Percentiles rank a stretch among this genome's conserved stretches.
phyloP scores from a whole-genome alignment of 2,888 invertebrate species.

The Dinocampus coccinellae region DNA sequence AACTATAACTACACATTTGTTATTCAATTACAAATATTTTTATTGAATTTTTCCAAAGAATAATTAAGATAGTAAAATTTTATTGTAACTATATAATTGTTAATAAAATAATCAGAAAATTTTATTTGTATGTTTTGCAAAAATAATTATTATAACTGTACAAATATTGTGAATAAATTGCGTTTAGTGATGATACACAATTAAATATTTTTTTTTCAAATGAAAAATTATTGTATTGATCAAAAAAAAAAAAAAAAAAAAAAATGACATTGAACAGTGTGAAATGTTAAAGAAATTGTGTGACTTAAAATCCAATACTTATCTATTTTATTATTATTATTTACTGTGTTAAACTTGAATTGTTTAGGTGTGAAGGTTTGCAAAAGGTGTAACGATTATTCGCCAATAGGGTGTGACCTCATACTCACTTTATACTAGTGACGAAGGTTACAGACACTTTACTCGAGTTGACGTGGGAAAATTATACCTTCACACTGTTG shows the following conservation, averaged over 20 bases:
- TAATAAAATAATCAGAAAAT: not conserved
- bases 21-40: too few relatives aligned
- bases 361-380: conserved; percentile 22
- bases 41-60: not conserved
- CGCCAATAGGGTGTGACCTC: conserved; percentile 41
- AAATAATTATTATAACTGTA: not conserved
- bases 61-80: not conserved
- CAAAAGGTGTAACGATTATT: conserved; percentile 14
- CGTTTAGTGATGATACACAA: not conserved
- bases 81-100: not conserved
- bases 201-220: not conserved
- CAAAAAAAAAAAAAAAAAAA: not conserved
- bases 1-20: too few relatives aligned
- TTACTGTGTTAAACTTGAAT: conserved; percentile 21
- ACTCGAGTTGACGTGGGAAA: conserved; percentile 35
- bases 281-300: not conserved
- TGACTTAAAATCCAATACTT: not conserved
- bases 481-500: conserved; percentile 31
- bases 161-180: not conserved
- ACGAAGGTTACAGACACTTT: not conserved
- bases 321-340: not conserved
- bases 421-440: conserved; percentile 33
- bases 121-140: not conserved
- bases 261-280: not conserved
- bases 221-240: not conserved